Base-by-base conservation (phyloP, 2,888 invertebrate species). In the Anthophora plumipes region DNA sequence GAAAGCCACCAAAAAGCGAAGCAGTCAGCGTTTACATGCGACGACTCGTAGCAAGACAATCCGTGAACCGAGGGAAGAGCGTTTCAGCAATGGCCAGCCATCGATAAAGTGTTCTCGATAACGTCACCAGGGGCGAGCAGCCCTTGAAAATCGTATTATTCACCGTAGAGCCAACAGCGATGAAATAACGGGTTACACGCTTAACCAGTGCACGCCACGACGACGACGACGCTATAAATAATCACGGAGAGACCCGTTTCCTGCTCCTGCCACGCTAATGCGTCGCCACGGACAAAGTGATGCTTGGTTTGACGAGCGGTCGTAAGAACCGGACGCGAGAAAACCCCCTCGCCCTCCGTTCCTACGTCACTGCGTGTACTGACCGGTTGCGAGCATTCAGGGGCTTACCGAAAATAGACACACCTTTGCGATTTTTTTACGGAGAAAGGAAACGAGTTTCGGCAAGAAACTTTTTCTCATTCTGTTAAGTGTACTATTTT, bases 181-280 rank as follows among this genome's bases (percentile, higher is more conserved):
- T 64, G 76, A 75, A 76, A 69, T 78, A 78, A 78, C 75, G 69
- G 78, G 75, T 63, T 69, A 63, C 75, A 25, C 43, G 50, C 52
- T 78, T 59, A 76, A 76, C 76, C 78, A 63, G 68, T 57, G 61
- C 75, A 75, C 46, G 68, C 68, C 66, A 63, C 63, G 57, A 25
- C 37, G 64, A 63, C 68, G 60, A 63, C 63, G 57, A 25, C 43
- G 64, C 76, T 75, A 78, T 78, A 78, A 78, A 76, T 78, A 78
- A 78, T 78, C 76, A 25, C 48, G 57, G 25, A 69, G 25, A 69
- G 63, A 46, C 76, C 46, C 41, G 76, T 76, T 78, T 78, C 78
- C 78, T 78, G 76, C 63, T 69, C 37, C 52, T 37, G 43, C 37
- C 7, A 22, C 54, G 55, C 63, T 74, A 77, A 63, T 50, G 25